A percentile compares a stretch with the other conserved stretches of the same genome.
Evolutionary conservation across 1,140 invertebrate genomes (phyloP).

Genomic region (Wasmannia auropunctata): DNA sequence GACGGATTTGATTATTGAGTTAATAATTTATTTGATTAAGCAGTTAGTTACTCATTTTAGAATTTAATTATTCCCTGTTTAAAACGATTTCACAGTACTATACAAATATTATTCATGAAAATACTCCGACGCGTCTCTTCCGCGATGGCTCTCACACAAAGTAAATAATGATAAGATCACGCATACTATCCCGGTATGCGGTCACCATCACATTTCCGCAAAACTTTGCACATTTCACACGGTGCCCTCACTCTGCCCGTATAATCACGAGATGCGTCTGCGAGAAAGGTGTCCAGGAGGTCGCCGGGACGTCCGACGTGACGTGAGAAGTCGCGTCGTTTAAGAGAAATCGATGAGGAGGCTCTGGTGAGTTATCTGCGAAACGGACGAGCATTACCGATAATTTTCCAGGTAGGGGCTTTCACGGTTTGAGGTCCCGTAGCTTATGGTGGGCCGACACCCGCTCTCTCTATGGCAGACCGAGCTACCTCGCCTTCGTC

Average conservation of each 20-base stretch:
- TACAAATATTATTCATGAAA: background rate
- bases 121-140: background rate
- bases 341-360: conserved; percentile 31
- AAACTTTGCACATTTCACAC: background rate
- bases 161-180: conserved; percentile 3
- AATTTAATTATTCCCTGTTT: background rate
- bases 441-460: conserved; percentile 81
- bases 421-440: conserved; percentile 81
- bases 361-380: conserved; percentile 32
- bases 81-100: background rate
- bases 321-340: background rate
- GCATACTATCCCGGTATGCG: background rate
- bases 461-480: conserved; percentile 77
- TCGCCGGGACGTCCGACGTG: background rate
- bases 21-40: background rate
- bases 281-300: conserved; percentile 4
- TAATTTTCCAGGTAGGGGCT: conserved; percentile 80
- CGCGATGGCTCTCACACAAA: background rate
- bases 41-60: background rate
- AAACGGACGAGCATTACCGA: conserved; percentile 65
- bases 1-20: background rate
- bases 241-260: background rate
- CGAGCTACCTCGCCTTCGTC: conserved; percentile 81
- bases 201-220: background rate
- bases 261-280: conserved; percentile 27